Percentiles rank a stretch among this genome's conserved stretches.
Evolutionary conservation across 2,113 vertebrate species (phyloP).

Genomic region (Xiphophorus hellerii): DNA sequence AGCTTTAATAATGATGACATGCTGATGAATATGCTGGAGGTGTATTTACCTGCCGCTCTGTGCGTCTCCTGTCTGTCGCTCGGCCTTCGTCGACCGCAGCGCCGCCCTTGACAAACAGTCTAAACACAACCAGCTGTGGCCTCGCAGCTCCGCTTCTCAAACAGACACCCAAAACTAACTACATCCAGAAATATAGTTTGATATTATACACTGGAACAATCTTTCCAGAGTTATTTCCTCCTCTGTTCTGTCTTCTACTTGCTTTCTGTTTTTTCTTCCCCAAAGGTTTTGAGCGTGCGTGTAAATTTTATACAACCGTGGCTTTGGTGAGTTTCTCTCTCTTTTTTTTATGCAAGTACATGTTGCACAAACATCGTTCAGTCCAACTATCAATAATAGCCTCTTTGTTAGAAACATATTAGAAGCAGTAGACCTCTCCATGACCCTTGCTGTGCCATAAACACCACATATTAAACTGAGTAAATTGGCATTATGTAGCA

Average conservation of each 20-base stretch:
- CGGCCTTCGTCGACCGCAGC: slow-evolving; percentile 20
- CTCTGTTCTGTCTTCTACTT: not conserved
- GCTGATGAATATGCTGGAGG: not conserved
- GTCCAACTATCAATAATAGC: slow-evolving; percentile 54
- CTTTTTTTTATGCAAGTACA: slow-evolving; percentile 4
- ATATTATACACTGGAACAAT: not conserved
- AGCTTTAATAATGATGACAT: not conserved
- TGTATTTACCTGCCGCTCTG: slow-evolving; percentile 28
- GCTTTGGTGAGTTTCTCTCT: slow-evolving; percentile 7
- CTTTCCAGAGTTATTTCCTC: not conserved
- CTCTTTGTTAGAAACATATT: slow-evolving; percentile 61
- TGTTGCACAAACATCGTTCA: slow-evolving; percentile 23
- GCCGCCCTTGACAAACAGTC: slow-evolving; percentile 76
- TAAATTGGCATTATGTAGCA: slow-evolving; percentile 50
- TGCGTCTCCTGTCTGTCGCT: slow-evolving; percentile 8
- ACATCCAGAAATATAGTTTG: not conserved
- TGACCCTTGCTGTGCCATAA: slow-evolving; percentile 47
- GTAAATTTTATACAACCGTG: slow-evolving; percentile 10
- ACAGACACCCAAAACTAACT: not conserved
- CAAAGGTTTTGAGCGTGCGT: not conserved
- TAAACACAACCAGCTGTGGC: slow-evolving; percentile 81
- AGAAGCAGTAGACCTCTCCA: slow-evolving; percentile 27
- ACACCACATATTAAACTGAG: slow-evolving; percentile 62
- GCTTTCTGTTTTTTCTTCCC: not conserved
- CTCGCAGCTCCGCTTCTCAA: slow-evolving; percentile 25